Evolutionary conservation across 2,113 vertebrate genomes (phyloP), one percentile per base, ranked within the genome.

Genomic region (Planiliza haematocheilus): DNA sequence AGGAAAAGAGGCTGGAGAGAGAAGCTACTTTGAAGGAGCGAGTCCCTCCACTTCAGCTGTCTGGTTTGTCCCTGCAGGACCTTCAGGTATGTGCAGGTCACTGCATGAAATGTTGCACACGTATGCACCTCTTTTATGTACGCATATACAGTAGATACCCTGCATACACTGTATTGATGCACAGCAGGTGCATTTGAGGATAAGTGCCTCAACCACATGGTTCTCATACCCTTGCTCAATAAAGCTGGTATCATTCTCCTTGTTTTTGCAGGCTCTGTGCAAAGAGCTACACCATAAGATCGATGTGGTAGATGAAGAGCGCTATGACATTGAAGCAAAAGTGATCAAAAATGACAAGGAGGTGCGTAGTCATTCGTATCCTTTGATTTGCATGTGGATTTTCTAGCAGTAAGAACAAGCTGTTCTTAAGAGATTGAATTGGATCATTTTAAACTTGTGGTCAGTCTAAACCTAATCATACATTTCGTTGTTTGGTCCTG

Each of bases 261-360:
- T 66, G 10, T 46, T 13, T 58, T 37, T 45, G 53, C 75, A 94
- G 93, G 66, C 74, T 59, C 77, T 94, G 16, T 93, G 93, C 77
- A 85, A 42, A 83, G 88, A 92, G 11, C 68, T 94, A 21, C 86
- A 93, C 67, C 87, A 76, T 8, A 91, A 91, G 68, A 89, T 91
- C 16, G 90, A 92, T 50, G 71, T 73, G 7, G 84, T 91, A 8
- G 93, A 93, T 68, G 93, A 94, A 62, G 90, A 93, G 17, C 85
- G 91, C 36, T 94, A 93, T 7, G 90, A 94, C 55, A 79, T 89
- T 65, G 81, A 79, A 0, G 45, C 18, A 39, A 93, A 94, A 81
- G 92, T 93, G 50, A 11, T 12, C 34, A 86, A 94, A 88, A 92
- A 86, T 72, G 69, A 73, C 17, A 74, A 76, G 24, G 92, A 93